Evolutionary conservation across 2,888 invertebrate genomes (phyloP).

Genomic region (Drosophila emarginata): DNA sequence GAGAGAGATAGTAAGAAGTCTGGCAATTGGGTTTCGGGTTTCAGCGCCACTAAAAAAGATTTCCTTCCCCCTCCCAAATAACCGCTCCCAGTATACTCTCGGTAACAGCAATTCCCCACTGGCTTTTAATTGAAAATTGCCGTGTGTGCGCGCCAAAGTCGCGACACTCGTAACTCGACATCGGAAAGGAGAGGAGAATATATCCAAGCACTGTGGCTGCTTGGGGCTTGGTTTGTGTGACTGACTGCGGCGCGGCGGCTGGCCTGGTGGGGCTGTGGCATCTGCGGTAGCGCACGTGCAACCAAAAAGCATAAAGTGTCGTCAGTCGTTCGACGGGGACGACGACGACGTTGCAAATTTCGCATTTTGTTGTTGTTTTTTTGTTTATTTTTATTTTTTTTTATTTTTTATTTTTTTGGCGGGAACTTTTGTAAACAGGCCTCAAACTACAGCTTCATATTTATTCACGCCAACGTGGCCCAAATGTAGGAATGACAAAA

Average conservation of each 20-base stretch:
- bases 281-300: constrained; percentile 60
- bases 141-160: constrained; percentile 42
- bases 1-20: constrained; percentile 16
- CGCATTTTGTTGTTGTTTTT: constrained; percentile 28
- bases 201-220: background rate
- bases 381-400: too few relatives aligned
- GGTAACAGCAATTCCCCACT: constrained; percentile 1
- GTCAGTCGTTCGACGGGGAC: constrained; percentile 30
- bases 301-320: constrained; percentile 62
- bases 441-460: constrained; percentile 43
- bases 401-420: constrained; percentile 42
- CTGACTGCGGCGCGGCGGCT: background rate
- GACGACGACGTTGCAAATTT: constrained; percentile 67
- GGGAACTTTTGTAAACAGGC: constrained; percentile 66
- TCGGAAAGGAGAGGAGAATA: constrained; percentile 29
- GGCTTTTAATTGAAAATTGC: constrained; percentile 59
- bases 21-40: constrained; percentile 49
- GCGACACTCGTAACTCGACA: constrained; percentile 63
- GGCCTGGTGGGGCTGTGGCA: constrained; percentile 1
- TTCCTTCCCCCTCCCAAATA: background rate
- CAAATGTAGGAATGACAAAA: constrained; percentile 29
- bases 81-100: background rate
- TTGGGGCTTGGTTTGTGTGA: background rate
- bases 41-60: constrained; percentile 48
- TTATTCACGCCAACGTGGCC: constrained; percentile 59